Percentiles rank a stretch among this genome's conserved stretches.
phyloP scores from a whole-genome alignment of 2,113 vertebrate species.

The Trematomus loennbergii region DNA sequence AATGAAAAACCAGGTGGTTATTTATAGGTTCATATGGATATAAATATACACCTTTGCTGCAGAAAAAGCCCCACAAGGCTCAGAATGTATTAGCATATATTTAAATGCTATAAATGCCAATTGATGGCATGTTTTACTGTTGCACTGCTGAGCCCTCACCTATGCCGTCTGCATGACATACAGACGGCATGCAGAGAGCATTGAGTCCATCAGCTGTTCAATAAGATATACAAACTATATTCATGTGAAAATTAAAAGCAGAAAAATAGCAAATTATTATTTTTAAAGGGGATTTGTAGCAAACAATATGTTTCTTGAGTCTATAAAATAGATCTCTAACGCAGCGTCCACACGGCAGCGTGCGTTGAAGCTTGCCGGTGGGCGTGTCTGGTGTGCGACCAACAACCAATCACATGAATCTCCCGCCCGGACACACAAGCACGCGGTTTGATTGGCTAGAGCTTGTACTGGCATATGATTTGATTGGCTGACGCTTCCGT shows the following conservation, averaged over 20 bases:
- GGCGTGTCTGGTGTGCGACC: no score
- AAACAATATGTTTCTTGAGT: no score
- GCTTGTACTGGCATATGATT: no score
- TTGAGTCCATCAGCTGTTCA: background rate
- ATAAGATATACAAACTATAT: background rate
- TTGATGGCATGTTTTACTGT: conserved; percentile 22
- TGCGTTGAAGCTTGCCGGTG: no score
- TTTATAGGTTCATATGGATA: conserved; percentile 33
- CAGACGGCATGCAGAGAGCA: background rate
- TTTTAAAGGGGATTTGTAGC: no score
- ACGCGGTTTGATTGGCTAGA: no score
- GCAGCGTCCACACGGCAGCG: no score
- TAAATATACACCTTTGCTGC: conserved; percentile 28
- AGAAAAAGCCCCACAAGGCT: background rate
- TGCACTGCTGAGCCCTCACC: background rate
- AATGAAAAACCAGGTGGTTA: conserved; percentile 22
- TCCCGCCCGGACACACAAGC: no score
- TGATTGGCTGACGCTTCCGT: no score
- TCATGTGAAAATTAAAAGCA: background rate
- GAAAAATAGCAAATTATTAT: no score
- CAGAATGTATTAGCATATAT: conserved; percentile 31
- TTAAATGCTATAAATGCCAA: conserved; percentile 33
- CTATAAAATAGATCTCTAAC: no score
- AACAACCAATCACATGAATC: no score
- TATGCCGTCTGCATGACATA: background rate